A percentile compares a stretch with the other conserved stretches of the same genome.
These are phyloP conservation scores for Neoascia interrupta DNA, from an alignment of 2,888 invertebrate species.

Conservation along the genomic window DNA sequence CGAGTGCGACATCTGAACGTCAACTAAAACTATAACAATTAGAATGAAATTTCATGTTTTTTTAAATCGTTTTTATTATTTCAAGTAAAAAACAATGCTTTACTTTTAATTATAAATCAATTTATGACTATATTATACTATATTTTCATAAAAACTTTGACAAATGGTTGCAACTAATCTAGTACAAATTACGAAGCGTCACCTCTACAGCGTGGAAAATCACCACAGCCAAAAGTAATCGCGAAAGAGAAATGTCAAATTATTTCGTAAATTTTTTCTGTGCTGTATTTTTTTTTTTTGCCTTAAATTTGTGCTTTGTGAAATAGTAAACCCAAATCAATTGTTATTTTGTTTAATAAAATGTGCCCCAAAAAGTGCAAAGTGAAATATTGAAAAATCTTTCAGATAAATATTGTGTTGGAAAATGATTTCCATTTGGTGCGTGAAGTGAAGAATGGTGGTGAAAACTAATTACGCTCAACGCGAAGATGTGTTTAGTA, in stretches of 20 bases:
- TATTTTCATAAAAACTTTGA: no score
- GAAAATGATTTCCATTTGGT: no score
- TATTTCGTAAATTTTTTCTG: slow-evolving; percentile 37
- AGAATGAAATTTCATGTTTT: no score
- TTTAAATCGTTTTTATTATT: no score
- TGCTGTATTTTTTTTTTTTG: not conserved
- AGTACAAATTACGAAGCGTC: slow-evolving; percentile 46
- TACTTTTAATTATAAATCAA: not conserved
- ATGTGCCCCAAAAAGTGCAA: not conserved
- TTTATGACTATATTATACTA: no score
- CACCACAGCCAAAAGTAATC: slow-evolving; percentile 37
- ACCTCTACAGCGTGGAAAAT: slow-evolving; percentile 57
- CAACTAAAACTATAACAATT: no score
- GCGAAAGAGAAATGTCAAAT: slow-evolving; percentile 59
- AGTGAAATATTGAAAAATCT: no score
- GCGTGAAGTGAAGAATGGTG: no score
- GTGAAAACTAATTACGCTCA: no score
- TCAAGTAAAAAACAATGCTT: not conserved
- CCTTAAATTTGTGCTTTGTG: not conserved
- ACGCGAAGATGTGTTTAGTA: no score
- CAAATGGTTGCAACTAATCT: slow-evolving; percentile 25
- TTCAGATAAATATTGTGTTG: no score
- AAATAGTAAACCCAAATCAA: not conserved
- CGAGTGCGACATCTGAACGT: no score
- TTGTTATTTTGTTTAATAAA: not conserved